phyloP scores from a whole-genome alignment of 1,140 invertebrate genomes.

The Scaptomyza hsui region DNA sequence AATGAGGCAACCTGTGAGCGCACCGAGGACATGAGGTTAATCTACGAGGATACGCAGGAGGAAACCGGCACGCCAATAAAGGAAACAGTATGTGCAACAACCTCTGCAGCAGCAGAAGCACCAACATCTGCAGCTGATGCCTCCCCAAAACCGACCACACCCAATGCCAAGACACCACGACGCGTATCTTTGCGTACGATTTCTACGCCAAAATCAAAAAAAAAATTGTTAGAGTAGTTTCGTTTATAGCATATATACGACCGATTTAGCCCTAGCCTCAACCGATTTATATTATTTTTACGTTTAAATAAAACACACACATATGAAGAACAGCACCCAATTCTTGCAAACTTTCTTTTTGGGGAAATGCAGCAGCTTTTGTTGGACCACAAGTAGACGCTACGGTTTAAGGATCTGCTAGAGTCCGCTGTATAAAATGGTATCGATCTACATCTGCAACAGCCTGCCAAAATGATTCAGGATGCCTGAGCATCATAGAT shows the following conservation, averaged over 20 bases:
- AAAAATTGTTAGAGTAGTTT: constrained; percentile 84
- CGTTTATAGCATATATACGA: constrained; percentile 16
- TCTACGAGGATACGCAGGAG: constrained; percentile 86
- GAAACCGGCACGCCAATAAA: constrained; percentile 48
- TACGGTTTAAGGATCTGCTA: too few species aligned
- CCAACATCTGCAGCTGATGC: constrained; percentile 24
- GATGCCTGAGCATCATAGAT: too few species aligned
- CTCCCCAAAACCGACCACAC: constrained; percentile 60
- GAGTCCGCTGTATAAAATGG: too few species aligned
- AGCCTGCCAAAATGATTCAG: too few species aligned
- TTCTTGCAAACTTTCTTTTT: too few species aligned
- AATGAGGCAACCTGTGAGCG: constrained; percentile 81
- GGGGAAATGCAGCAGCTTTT: too few species aligned
- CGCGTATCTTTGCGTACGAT: constrained; percentile 90
- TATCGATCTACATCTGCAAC: too few species aligned
- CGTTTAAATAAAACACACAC: constrained; percentile 30
- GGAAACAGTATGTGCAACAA: not conserved
- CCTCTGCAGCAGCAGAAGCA: constrained; percentile 67
- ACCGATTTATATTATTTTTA: constrained; percentile 30
- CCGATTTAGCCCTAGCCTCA: constrained; percentile 38
- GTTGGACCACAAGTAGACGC: too few species aligned
- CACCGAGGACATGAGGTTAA: constrained; percentile 88
- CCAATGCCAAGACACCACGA: constrained; percentile 86
- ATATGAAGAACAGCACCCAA: not conserved
- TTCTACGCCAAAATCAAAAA: constrained; percentile 89